phyloP scores from a whole-genome alignment of 2,888 invertebrate genomes.

The Gisinianus flammeolus region DNA sequence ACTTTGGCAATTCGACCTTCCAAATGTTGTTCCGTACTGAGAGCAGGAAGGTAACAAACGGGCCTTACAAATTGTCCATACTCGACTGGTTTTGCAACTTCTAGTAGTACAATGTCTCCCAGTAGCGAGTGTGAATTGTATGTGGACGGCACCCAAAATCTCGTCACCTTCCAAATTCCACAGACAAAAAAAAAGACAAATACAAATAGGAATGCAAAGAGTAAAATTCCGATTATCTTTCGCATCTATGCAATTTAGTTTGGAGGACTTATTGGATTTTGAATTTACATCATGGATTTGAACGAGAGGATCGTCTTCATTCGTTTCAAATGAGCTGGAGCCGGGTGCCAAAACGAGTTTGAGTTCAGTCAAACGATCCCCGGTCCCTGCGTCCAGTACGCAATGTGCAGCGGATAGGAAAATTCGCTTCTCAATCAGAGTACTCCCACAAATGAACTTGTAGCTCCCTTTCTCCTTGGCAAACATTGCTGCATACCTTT shows the following conservation, averaged over 20 bases:
- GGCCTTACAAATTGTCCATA: constrained; percentile 25
- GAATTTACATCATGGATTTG: constrained; percentile 23
- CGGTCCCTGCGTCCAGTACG: not conserved
- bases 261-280: too few species aligned
- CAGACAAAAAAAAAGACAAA: not conserved
- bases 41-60: constrained; percentile 16
- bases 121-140: constrained; percentile 14
- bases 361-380: not conserved
- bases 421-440: constrained; percentile 15
- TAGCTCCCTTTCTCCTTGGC: too few species aligned
- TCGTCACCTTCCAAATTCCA: too few species aligned
- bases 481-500: not conserved
- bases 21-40: not conserved
- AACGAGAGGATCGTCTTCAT: constrained; percentile 9
- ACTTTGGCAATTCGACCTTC: constrained; percentile 10
- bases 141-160: not conserved
- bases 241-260: too few species aligned
- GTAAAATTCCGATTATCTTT: too few species aligned
- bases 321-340: not conserved
- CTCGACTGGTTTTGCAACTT: constrained; percentile 4
- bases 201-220: too few species aligned
- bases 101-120: constrained; percentile 9
- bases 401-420: constrained; percentile 23
- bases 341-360: constrained; percentile 16
- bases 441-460: constrained; percentile 22